Base-by-base conservation (phyloP, 2,888 invertebrate genomes). In the Melinaea menophilus region DNA sequence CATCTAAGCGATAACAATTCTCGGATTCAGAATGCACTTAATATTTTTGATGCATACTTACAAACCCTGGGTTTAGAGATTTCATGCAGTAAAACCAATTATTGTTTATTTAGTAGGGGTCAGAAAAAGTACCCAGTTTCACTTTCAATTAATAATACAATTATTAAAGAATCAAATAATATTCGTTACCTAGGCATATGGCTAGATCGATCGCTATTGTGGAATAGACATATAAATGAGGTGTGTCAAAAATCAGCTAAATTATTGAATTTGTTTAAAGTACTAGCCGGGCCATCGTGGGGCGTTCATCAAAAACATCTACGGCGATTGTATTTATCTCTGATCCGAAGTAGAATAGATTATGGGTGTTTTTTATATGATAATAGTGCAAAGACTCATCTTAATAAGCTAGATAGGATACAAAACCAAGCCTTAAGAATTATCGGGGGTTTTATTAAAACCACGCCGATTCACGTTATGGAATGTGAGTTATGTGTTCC, bases 391-490 rank as follows among this genome's bases (percentile, higher is more conserved):
- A 47, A 63, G 5, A 33, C 41, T 12, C 58, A 63, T 34, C 13
- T 63, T 31, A 37, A 51, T 12, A 66, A 67, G 60, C n/a, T 63
- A 33, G 56, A 66, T 45, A 63, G 51, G 54, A 55, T 65, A 55
- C 62, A 64, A 59, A 67, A 67, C 33, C 63, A 64, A 34, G 56
- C 60, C 22, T 31, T 64, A 55, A 47, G 67, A 11, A 54, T 65
- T 11, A 65, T 63, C n/a, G 65, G 67, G 13, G 67, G 67, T n/a
- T 67, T 58, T 45, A 64, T 67, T 47, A 59, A 41, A 46, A 61
- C 51, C 13, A 62, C 67, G 31, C 67, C 67, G 22, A 62, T 64
- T 1, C 65, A 65, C 13, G 63, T 64, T 9, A 68, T 69, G 69
- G 64, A 67, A 58, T 63, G 59, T 41, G 66, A 45, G 31, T 33